These are phyloP conservation scores for Nixonia krombeini DNA, from an alignment of 1,140 invertebrate species.

Conservation along the genomic window DNA sequence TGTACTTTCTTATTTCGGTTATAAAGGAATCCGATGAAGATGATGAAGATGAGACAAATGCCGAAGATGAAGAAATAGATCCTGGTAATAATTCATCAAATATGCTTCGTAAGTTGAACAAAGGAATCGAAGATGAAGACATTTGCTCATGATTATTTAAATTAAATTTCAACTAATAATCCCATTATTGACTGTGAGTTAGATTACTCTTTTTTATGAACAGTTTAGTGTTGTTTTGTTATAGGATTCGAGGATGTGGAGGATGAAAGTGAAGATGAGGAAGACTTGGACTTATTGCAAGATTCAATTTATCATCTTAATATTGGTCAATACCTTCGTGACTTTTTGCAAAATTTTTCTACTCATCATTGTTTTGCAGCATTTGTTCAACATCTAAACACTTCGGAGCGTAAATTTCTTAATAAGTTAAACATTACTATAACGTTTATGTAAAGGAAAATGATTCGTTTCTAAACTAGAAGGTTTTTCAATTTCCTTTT, in stretches of 20 bases:
- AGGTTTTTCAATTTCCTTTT: no score
- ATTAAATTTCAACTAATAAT: background rate
- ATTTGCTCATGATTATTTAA: constrained; percentile 2
- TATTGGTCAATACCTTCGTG: constrained; percentile 74
- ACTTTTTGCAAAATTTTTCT: constrained; percentile 76
- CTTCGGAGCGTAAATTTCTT: constrained; percentile 69
- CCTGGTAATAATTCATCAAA: constrained; percentile 50
- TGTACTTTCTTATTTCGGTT: background rate
- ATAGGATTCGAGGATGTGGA: constrained; percentile 51
- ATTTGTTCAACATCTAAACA: constrained; percentile 75
- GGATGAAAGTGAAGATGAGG: constrained; percentile 69
- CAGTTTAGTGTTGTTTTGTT: no score
- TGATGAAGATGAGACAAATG: constrained; percentile 62
- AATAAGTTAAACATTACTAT: constrained; percentile 58
- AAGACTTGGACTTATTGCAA: constrained; percentile 72
- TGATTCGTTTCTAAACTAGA: no score
- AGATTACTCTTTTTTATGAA: constrained; percentile 13
- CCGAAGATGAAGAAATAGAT: constrained; percentile 58
- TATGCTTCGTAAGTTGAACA: background rate
- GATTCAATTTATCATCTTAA: constrained; percentile 77
- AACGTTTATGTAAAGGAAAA: constrained; percentile 51
- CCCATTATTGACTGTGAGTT: constrained; percentile 10
- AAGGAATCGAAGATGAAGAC: background rate
- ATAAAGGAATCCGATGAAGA: constrained; percentile 63
- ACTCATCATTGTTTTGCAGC: constrained; percentile 74